Conservation (phyloP, 2,113 vertebrate genomes). For the Cacatua alba region DNA sequence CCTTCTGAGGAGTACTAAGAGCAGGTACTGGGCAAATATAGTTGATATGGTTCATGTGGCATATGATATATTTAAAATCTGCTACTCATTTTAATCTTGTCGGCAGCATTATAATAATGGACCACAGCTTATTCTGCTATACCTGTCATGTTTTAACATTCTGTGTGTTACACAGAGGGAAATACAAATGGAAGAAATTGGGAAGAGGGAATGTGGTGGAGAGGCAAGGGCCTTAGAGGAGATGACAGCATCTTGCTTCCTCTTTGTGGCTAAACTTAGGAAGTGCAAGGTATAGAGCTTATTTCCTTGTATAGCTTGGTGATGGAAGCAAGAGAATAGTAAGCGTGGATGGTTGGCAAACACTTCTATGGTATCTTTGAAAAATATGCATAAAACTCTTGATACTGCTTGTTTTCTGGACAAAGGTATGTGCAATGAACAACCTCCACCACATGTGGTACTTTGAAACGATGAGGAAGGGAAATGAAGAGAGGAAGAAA, state of each 20-base stretch:
- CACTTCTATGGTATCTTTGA: not conserved
- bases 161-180: not conserved
- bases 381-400: not conserved
- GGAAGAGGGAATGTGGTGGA: not conserved
- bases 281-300: no score
- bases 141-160: not conserved
- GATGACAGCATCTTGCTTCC: not conserved
- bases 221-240: not conserved
- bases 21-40: not conserved
- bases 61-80: not conserved
- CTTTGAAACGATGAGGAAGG: not conserved
- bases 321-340: rapidly evolving
- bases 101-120: not conserved
- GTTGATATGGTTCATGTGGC: not conserved
- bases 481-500: not conserved
- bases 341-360: not conserved
- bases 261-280: not conserved
- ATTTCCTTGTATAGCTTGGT: not conserved
- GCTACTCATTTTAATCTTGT: not conserved
- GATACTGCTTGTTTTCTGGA: not conserved
- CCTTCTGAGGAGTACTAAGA: not conserved
- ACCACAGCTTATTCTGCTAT: not conserved
- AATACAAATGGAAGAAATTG: not conserved
- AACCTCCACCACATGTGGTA: not conserved
- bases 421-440: rapidly evolving